These are phyloP conservation scores for Sciaenops ocellatus DNA, from an alignment of 2,797 vertebrate species.

Conservation along the genomic window DNA sequence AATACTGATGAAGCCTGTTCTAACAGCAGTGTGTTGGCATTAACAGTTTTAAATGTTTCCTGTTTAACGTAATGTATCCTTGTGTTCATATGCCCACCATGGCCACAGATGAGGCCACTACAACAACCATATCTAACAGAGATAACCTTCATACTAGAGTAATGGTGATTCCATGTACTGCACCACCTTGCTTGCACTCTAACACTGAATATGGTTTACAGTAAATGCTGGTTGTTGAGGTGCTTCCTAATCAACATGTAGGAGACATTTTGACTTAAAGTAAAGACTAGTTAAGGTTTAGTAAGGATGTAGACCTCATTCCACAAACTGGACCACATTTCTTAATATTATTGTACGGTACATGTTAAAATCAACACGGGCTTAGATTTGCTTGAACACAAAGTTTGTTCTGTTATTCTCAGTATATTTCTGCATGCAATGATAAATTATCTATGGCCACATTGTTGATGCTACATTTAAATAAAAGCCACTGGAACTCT, in stretches of 20 bases:
- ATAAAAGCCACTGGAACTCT: background rate
- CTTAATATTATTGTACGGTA: too few species aligned
- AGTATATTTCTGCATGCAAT: background rate
- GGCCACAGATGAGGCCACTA: background rate
- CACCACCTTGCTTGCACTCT: too few species aligned
- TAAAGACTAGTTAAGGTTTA: background rate
- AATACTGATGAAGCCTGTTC: conserved; percentile 33
- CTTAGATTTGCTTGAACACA: background rate
- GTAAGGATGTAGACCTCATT: background rate
- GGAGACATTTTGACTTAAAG: background rate
- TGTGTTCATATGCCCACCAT: background rate
- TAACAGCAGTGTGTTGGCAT: conserved; percentile 1
- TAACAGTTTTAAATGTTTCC: conserved; percentile 18
- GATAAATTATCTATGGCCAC: background rate
- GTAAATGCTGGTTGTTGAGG: background rate
- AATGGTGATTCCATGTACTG: background rate
- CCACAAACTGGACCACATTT: background rate
- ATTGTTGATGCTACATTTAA: background rate
- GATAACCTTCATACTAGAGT: background rate
- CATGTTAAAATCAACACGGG: background rate
- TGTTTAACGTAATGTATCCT: background rate
- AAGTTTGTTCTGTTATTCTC: background rate
- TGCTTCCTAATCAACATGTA: background rate
- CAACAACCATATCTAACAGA: background rate
- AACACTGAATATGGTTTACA: background rate